Evolutionary conservation across 2,888 invertebrate species (phyloP).

Genomic region (Nesidiocoris tenuis): DNA sequence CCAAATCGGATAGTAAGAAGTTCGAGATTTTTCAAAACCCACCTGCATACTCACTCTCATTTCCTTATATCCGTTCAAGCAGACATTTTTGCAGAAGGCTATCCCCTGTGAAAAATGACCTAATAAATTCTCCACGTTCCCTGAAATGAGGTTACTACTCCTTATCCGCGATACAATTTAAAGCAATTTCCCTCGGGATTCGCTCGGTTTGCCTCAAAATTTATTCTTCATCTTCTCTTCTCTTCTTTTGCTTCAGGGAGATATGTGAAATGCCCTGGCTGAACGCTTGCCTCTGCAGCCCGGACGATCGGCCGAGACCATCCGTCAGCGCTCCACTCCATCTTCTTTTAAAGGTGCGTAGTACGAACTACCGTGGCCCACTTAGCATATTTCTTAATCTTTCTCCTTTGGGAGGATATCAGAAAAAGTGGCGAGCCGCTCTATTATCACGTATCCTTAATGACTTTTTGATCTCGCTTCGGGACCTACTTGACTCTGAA

Average conservation of each 20-base stretch:
- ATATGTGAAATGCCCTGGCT: constrained; percentile 50
- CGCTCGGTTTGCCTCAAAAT: not conserved
- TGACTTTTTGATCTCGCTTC: constrained; percentile 11
- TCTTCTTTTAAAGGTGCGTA: constrained; percentile 50
- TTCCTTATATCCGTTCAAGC: too few species aligned
- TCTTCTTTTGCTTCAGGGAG: constrained; percentile 29
- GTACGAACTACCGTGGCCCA: not conserved
- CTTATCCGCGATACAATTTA: not conserved
- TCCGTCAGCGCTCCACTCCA: constrained; percentile 50
- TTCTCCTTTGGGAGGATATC: not conserved
- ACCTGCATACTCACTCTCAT: too few species aligned
- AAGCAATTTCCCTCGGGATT: not conserved
- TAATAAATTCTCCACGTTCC: too few species aligned
- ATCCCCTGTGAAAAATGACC: too few species aligned
- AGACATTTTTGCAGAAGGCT: too few species aligned
- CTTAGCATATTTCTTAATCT: constrained; percentile 22
- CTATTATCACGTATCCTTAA: constrained; percentile 6
- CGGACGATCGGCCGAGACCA: constrained; percentile 49
- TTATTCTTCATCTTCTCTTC: too few species aligned
- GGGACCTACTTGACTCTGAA: not conserved
- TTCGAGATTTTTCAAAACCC: too few species aligned
- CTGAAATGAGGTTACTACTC: too few species aligned
- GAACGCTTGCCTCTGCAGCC: constrained; percentile 50
- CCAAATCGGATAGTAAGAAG: too few species aligned
- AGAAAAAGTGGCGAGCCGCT: not conserved